Conservation (phyloP, 1,140 invertebrate genomes). For the Drosophila truncata region DNA sequence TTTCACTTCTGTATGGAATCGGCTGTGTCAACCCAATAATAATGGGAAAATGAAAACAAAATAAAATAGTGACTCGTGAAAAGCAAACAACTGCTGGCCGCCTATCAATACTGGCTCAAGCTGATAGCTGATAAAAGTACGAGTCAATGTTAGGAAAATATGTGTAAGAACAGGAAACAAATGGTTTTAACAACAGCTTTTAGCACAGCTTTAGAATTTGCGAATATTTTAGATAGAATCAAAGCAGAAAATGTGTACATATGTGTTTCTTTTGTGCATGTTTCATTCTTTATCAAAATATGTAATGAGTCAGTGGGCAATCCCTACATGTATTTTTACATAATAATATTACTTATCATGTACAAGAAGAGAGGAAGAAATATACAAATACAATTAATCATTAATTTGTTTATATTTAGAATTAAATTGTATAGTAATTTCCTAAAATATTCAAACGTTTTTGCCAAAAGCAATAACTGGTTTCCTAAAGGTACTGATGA, state of each 20-base stretch:
- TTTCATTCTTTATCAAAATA: background rate
- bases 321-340: background rate
- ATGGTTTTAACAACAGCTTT: background rate
- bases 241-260: background rate
- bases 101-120: slow-evolving; percentile 11
- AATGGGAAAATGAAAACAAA: slow-evolving; percentile 7
- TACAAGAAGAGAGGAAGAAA: background rate
- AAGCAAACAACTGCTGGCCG: slow-evolving; percentile 21
- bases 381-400: background rate
- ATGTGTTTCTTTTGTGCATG: background rate
- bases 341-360: background rate
- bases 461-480: background rate
- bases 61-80: slow-evolving; percentile 16
- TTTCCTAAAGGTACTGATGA: background rate
- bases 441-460: background rate
- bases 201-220: background rate
- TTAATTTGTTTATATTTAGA: background rate
- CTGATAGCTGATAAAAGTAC: slow-evolving; percentile 19
- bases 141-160: slow-evolving; percentile 34
- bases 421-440: too few species aligned
- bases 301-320: slow-evolving; percentile 10
- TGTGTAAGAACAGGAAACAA: slow-evolving; percentile 8
- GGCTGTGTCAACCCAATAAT: slow-evolving; percentile 5
- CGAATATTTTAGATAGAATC: background rate
- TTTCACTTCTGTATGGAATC: slow-evolving; percentile 15